Evolutionary conservation across 2,888 invertebrate genomes (phyloP), one percentile per base, ranked within the genome.

Genomic region (Andrena flavipes): DNA sequence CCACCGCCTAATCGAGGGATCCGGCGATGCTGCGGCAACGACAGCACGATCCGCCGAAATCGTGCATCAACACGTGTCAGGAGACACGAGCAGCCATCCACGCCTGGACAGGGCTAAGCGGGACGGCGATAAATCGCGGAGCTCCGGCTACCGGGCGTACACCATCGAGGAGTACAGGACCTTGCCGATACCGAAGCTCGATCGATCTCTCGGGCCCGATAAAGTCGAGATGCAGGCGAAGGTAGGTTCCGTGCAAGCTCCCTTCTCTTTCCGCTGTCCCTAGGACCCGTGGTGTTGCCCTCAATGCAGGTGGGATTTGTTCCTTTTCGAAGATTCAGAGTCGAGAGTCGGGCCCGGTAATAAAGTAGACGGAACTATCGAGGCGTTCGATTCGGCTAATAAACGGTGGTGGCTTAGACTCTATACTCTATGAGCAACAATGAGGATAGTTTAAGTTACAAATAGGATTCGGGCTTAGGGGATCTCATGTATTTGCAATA

Each of bases 161-260:
- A 89, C 87, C 54, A 87, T 92, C 63, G 84, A 87, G 72, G 91
- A 92, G 59, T 91, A 91, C 76, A 87, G 80, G 70, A 86, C 77
- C 62, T 84, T 92, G 49, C 81, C 89, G 23, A 73, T 91, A 68
- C 88, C 90, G 49, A 86, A 80, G 35, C 84, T 88, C 48, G 91
- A 91, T 89, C 90, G 91, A 72, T 91, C 92, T 64, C 86, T 91
- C 51, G 91, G 92, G 68, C 91, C 91, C 33, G 90, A 92, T 84
- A 85, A 86, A 68, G 69, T 84, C n/a, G 88, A 89, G 62, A 82
- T 90, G 54, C 85, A 86, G 67, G 79, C 64, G n/a, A 91, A 91
- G 91, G 91, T 91, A 56, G 30, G 76, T 79, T 20, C 71, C 71
- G 26, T 56, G 62, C 65, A 62, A 33, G 33, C 33, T 51, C 65